Base-by-base conservation (phyloP, 2,888 invertebrate genomes). In the Nomada fucata region DNA sequence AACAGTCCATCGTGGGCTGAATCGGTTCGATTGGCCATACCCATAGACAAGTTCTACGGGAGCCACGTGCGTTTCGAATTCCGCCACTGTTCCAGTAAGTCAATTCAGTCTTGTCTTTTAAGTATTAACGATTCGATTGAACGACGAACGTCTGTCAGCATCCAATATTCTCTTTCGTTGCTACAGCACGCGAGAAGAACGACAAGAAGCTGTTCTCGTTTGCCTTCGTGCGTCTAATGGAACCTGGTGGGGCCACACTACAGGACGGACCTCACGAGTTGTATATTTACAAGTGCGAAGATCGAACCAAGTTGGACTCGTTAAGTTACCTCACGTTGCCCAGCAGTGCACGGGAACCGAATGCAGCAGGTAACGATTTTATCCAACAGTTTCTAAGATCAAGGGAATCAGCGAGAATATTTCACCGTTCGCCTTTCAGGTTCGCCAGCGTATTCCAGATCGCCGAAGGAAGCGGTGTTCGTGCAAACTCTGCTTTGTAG, bases 1-100 rank as follows among this genome's bases (percentile, higher is more conserved):
- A 99, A 99, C 94, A 96, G 97, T 44, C 99, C 99, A 0, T 96
- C 96, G 80, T 99, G 98, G 98, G 96, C 96, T 80, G 99, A 99
- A 93, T 98, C 97, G 88, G 95, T 98, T 60, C 95, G 98, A 82
- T 95, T 99, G 83, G 97, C 97, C 9, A 96, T 99, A 72, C 98
- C 98, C 4, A 96, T 98, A 83, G 98, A 99, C 91, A 97, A 97
- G 86, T 98, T 98, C 94, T 97, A 97, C 55, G 96, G 96, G n/a
- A 97, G 98, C 23, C 98, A 98, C 94, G 96, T 98, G 2, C 95
- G 98, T 80, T 96, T 99, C 88, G 98, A 99, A 94, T 98, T 97
- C 92, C 95, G 98, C 52, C 99, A 99, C 94, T 99, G 98, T 92
- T 98, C 98, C 76, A 98, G 98, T 97, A 94, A 96, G 96, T 95